These are phyloP conservation scores for Petrocephalus zakoni DNA, from an alignment of 2,113 vertebrate genomes.

Conservation along the genomic window DNA sequence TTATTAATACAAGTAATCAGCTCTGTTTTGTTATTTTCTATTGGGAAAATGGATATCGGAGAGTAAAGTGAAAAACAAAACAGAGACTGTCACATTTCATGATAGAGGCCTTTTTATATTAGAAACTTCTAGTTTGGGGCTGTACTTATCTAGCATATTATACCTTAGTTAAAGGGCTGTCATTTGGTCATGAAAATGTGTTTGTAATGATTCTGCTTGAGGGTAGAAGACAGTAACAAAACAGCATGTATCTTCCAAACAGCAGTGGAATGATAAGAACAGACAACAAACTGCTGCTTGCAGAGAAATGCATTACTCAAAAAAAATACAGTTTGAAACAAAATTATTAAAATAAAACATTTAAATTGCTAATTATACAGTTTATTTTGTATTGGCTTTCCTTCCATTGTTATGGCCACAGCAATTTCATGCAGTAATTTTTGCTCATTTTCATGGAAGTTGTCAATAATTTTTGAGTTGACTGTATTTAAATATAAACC, in stretches of 20 bases:
- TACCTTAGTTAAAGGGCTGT: not conserved
- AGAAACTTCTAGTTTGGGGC: not conserved
- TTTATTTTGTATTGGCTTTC: not conserved
- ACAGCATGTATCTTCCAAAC: not conserved
- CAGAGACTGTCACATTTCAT: not conserved
- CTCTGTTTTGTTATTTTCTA: not conserved
- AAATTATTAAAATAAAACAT: not conserved
- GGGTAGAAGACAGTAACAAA: not conserved
- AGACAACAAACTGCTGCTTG: not conserved
- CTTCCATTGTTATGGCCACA: not conserved
- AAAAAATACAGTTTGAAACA: not conserved
- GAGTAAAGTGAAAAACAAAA: not conserved
- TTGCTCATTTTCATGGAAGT: not conserved
- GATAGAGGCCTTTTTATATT: not conserved
- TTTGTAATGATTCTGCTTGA: not conserved
- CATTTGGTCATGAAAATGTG: not conserved
- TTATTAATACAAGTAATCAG: not conserved
- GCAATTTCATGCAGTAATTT: not conserved
- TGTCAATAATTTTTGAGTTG: not conserved
- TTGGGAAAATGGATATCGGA: not conserved
- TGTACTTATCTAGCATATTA: not conserved
- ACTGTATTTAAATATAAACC: not conserved
- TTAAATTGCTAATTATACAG: not conserved
- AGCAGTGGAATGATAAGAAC: not conserved
- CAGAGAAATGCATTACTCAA: not conserved